These are phyloP conservation scores for Oxyura jamaicensis DNA, from an alignment of 2,113 vertebrate genomes.

Conservation along the genomic window DNA sequence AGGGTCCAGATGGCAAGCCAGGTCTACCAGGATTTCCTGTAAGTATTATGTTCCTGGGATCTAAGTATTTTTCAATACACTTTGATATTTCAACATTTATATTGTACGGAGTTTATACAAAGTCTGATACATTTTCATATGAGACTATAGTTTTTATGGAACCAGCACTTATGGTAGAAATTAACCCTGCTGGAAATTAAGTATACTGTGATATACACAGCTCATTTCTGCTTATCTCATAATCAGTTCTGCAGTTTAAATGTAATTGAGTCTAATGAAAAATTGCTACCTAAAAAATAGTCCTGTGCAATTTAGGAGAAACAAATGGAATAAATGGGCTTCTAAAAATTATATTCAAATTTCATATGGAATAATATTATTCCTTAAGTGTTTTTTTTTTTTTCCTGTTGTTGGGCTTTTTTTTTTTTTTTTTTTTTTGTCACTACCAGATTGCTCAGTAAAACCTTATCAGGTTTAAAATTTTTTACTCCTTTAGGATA, in stretches of 20 bases:
- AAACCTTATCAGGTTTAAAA: background rate
- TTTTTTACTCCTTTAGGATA: background rate
- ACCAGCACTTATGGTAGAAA: background rate
- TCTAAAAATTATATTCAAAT: background rate
- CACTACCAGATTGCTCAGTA: background rate
- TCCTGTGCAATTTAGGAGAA: background rate
- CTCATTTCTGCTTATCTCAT: background rate
- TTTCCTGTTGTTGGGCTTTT: too few species aligned
- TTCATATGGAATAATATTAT: background rate
- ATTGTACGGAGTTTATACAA: background rate
- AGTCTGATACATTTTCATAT: background rate
- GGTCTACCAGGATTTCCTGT: constrained; percentile 91
- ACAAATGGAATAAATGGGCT: background rate
- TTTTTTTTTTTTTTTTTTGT: background rate
- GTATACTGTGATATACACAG: background rate
- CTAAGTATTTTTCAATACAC: background rate
- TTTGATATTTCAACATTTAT: background rate
- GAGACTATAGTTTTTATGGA: background rate
- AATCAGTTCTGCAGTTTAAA: background rate
- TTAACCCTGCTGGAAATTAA: rapidly evolving
- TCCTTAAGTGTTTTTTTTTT: background rate
- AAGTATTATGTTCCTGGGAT: constrained; percentile 66
- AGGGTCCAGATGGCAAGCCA: constrained; percentile 88
- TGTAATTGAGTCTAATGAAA: background rate
- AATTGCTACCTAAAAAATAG: background rate